These are phyloP conservation scores for Druon quercuslanigerum DNA, from an alignment of 1,140 invertebrate genomes.

Conservation along the genomic window DNA sequence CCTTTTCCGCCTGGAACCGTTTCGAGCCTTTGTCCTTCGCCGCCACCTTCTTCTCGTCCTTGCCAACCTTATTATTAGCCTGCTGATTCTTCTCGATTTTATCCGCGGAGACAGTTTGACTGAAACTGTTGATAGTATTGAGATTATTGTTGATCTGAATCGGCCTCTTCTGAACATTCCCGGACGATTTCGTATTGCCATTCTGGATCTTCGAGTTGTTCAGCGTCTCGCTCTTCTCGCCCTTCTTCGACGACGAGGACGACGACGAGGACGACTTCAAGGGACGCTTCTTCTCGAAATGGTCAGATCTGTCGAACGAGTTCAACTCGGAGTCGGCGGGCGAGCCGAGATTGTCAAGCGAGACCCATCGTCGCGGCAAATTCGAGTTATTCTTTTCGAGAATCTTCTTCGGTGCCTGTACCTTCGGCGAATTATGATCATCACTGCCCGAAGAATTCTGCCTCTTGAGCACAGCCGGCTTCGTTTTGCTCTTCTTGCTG, in stretches of 20 bases:
- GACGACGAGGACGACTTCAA: conserved; percentile 40
- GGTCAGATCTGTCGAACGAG: conserved; percentile 64
- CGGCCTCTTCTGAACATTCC: conserved; percentile 63
- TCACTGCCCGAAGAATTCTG: conserved; percentile 77
- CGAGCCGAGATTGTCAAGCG: conserved; percentile 67
- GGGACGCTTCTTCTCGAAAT: conserved; percentile 65
- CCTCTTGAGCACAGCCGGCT: conserved; percentile 68
- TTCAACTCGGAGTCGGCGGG: conserved; percentile 63
- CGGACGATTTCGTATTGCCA: conserved; percentile 52
- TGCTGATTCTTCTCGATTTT: conserved; percentile 75
- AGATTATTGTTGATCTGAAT: conserved; percentile 74
- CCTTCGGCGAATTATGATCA: conserved; percentile 74
- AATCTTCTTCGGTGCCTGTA: conserved; percentile 63
- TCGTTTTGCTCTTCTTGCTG: conserved; percentile 68
- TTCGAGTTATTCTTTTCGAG: conserved; percentile 66
- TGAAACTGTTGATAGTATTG: conserved; percentile 65
- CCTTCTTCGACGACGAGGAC: conserved; percentile 43
- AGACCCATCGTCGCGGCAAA: conserved; percentile 70
- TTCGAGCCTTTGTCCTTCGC: conserved; percentile 71
- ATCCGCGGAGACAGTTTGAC: conserved; percentile 62
- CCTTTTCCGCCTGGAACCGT: conserved; percentile 71
- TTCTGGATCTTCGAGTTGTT: conserved; percentile 67
- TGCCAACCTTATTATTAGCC: conserved; percentile 68
- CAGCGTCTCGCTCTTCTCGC: conserved; percentile 61
- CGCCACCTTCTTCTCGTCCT: conserved; percentile 73